Percentiles rank a stretch among this genome's conserved stretches.
These are phyloP conservation scores for Rhinoderma darwinii DNA, from an alignment of 2,113 vertebrate species.

Conservation along the genomic window DNA sequence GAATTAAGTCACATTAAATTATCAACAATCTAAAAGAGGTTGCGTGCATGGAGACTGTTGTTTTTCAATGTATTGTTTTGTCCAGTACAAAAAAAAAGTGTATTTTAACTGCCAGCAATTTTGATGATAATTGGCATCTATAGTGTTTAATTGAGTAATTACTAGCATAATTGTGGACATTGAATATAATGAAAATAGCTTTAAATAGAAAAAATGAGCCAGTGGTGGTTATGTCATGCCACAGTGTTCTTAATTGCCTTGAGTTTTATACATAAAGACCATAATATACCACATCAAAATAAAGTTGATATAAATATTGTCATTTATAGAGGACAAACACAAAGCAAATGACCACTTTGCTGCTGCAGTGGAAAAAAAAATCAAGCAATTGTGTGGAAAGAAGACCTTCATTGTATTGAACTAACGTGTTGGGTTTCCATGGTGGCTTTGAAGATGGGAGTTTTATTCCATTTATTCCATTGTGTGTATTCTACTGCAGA, in stretches of 20 bases:
- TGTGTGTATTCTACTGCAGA: neutral
- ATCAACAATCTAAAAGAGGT: too few relatives aligned
- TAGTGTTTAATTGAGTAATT: too few relatives aligned
- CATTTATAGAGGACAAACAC: constrained; percentile 15
- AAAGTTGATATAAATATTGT: constrained; percentile 18
- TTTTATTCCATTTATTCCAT: neutral
- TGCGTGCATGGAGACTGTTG: too few relatives aligned
- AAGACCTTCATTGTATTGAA: constrained; percentile 9
- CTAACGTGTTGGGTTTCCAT: constrained; percentile 9
- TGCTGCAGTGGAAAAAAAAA: constrained; percentile 18
- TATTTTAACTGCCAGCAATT: too few relatives aligned
- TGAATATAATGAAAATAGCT: too few relatives aligned
- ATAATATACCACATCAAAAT: neutral
- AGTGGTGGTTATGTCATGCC: neutral
- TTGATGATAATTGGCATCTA: too few relatives aligned
- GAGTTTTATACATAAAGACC: neutral
- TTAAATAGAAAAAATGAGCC: neutral
- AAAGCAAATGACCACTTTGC: constrained; percentile 14
- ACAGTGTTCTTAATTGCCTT: neutral
- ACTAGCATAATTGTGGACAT: too few relatives aligned
- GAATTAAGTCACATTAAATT: too few relatives aligned
- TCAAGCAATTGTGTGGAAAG: constrained; percentile 21
- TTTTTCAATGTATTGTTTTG: too few relatives aligned
- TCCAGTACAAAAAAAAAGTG: too few relatives aligned
- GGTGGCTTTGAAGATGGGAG: constrained; percentile 4